A percentile compares a stretch with the other conserved stretches of the same genome.
Evolutionary conservation across 2,113 vertebrate species (phyloP).

Genomic region (Gorsachius goisagi): DNA sequence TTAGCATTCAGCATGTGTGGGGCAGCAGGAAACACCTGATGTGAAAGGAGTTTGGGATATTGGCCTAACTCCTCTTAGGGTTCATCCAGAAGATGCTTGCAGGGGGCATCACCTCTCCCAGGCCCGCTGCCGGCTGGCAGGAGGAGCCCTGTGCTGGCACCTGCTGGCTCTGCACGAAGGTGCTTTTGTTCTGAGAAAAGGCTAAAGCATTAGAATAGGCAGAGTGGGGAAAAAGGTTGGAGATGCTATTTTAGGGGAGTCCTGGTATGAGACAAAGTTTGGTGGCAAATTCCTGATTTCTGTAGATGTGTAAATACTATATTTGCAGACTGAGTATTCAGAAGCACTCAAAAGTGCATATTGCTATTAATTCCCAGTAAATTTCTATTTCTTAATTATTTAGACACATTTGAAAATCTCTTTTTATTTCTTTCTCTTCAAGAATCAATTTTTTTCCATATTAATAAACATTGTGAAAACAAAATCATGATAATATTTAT

Average conservation of each 20-base stretch:
- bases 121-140: no score
- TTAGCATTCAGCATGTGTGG: neutral
- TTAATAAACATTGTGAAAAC: neutral
- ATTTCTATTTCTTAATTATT: neutral
- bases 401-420: neutral
- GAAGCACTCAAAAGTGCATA: neutral
- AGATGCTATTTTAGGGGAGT: neutral
- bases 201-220: neutral
- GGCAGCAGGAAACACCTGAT: neutral
- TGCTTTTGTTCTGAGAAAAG: neutral
- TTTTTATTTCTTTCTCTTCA: neutral
- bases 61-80: neutral
- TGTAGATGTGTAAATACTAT: neutral
- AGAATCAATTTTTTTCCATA: neutral
- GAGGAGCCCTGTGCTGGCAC: neutral
- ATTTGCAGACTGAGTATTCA: neutral
- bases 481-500: neutral
- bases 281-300: neutral
- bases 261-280: neutral
- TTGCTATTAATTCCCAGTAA: neutral
- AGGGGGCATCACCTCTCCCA: no score
- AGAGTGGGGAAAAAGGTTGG: neutral
- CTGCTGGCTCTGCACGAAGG: neutral
- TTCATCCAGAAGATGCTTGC: neutral
- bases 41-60: fast-evolving